phyloP scores from a whole-genome alignment of 2,113 vertebrate species.

The Stercorarius parasiticus region DNA sequence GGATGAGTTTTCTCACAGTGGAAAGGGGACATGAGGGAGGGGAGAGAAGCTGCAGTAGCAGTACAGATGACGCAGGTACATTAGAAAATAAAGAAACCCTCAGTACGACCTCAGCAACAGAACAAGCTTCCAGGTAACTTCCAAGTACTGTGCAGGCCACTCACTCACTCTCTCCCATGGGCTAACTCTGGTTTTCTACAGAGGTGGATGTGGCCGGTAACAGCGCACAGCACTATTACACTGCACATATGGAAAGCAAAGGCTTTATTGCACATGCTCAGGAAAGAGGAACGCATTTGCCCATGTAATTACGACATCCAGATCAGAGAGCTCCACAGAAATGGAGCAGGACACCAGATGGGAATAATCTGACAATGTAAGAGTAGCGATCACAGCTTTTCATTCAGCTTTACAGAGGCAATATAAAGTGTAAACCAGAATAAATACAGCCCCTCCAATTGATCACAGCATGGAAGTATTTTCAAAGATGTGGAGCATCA shows the following conservation, averaged over 20 bases:
- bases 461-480: background rate
- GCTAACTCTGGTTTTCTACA: background rate
- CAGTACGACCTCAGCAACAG: background rate
- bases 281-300: background rate
- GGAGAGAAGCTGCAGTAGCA: background rate
- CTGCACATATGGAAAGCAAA: background rate
- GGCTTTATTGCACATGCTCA: background rate
- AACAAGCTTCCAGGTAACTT: background rate
- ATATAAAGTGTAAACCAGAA: background rate
- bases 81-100: background rate
- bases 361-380: background rate
- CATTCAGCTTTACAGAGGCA: background rate
- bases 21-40: background rate
- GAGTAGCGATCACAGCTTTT: background rate
- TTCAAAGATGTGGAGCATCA: background rate
- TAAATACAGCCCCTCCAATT: background rate
- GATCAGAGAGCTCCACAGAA: background rate
- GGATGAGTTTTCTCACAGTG: background rate
- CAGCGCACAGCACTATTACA: background rate
- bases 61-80: background rate
- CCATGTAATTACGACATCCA: background rate
- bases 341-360: background rate
- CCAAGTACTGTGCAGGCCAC: background rate
- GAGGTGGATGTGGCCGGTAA: background rate
- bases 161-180: rapidly evolving